Evolutionary conservation across 2,888 invertebrate genomes (phyloP), one percentile per base, ranked within the genome.

Genomic region (Tenthredo distinguenda): DNA sequence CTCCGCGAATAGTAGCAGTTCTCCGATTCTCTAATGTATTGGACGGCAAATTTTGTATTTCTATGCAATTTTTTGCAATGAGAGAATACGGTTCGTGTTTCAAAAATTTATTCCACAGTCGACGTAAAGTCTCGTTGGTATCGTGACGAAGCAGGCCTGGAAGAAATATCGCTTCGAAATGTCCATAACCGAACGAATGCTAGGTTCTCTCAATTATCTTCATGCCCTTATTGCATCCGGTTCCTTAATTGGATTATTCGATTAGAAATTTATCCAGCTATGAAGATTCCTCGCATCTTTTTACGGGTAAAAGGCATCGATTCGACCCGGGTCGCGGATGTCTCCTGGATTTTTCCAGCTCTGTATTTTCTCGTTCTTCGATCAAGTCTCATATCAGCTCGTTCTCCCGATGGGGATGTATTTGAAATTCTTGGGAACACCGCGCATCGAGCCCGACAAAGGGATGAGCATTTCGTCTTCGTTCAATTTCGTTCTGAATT

Each of bases 381-480:
- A 40, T 15, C 6, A 47, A 43, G 43, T 26, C 74, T 40, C 74
- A 47, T 74, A 43, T 40, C 43, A 43, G 74, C 9, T 43, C 5
- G 74, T 2, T 74, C 12, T 68, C 12, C 15, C 68, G 68, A 68
- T 68, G 6, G 68, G 68, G 34, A 68, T 74, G 15, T 74, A 47
- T 74, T 40, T 74, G 74, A 74, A 74, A 74, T 74, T 74, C 74
- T 74, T 74, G n/a, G 21, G 40, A 74, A 21, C 74, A 74, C 15
- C 31, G 43, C 15, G 43, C 21, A 47, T 74, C 12, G 43, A 18
- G 34, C 6, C 34, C 18, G 34, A 31, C 34, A 34, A 68, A 68
- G 0, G 31, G 68, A 5, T 68, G 31, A 34, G 68, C 68, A 34
- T 34, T 68, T 68, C 68, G 34, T 68, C 68, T 68, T 68, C 68